A percentile compares a stretch with the other conserved stretches of the same genome.
Conservation (phyloP, 2,797 vertebrate species). For the Heteromormyrus szaboi region DNA sequence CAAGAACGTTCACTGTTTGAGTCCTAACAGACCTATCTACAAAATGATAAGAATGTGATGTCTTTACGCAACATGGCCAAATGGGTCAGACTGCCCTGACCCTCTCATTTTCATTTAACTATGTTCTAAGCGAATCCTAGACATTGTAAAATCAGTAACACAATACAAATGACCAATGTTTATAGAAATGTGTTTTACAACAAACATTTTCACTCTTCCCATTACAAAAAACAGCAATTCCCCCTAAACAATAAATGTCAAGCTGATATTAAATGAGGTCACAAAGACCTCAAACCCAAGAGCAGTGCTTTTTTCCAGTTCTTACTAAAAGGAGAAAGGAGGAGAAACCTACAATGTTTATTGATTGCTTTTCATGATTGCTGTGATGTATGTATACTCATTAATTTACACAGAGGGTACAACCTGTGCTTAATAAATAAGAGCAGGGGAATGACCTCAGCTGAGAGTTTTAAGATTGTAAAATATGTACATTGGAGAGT, state of each 20-base stretch:
- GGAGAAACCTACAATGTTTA: neutral
- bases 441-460: neutral
- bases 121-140: neutral
- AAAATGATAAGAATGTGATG: conserved; percentile 11
- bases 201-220: neutral
- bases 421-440: neutral
- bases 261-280: conserved; percentile 32
- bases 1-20: neutral
- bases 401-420: conserved; percentile 11
- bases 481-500: neutral
- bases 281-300: neutral
- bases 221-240: neutral
- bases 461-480: neutral
- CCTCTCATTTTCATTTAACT: conserved; percentile 34
- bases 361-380: conserved; percentile 7
- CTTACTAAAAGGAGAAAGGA: neutral
- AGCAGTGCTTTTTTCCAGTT: neutral
- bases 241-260: conserved; percentile 30
- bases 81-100: conserved; percentile 52
- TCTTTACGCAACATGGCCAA: conserved; percentile 45
- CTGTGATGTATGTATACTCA: neutral
- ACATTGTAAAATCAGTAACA: conserved; percentile 15
- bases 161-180: neutral
- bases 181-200: neutral
- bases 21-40: neutral